Conservation (phyloP, 2,113 vertebrate species). For the Erythrocercus mccallii region DNA sequence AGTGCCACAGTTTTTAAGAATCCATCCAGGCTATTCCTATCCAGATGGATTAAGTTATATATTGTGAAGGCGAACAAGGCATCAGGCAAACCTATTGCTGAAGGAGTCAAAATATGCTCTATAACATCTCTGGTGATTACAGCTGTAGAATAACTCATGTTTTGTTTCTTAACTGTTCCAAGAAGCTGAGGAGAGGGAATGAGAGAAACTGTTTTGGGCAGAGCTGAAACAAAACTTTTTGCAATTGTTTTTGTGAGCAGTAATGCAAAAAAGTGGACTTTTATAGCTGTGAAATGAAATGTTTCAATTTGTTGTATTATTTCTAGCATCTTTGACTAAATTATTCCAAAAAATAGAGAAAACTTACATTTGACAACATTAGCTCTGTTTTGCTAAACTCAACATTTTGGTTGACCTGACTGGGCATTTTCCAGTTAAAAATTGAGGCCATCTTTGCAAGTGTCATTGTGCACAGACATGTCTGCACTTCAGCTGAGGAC, state of each 20-base stretch:
- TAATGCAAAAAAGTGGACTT: not conserved
- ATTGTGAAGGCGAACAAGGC: not conserved
- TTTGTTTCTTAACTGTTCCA: slow-evolving; percentile 47
- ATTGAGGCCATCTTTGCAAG: not conserved
- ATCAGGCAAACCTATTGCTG: slow-evolving; percentile 20
- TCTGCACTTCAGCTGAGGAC: not conserved
- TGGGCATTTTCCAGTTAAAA: not conserved
- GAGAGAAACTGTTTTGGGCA: slow-evolving; percentile 37
- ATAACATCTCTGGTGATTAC: slow-evolving; percentile 49
- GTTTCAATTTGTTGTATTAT: not conserved
- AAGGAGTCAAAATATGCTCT: slow-evolving; percentile 30
- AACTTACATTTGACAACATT: not conserved
- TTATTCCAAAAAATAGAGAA: not conserved
- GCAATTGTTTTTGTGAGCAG: not conserved
- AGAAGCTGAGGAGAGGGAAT: slow-evolving; percentile 20
- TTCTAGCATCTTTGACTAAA: not conserved
- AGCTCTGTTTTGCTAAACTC: not conserved
- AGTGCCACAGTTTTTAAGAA: slow-evolving; percentile 36
- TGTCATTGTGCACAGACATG: not conserved
- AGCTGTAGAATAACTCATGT: slow-evolving; percentile 34
- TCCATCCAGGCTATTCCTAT: not conserved
- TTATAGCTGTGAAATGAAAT: not conserved
- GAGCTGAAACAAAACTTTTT: slow-evolving; percentile 32
- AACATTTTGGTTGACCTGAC: not conserved
- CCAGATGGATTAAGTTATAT: slow-evolving; percentile 48